A percentile compares a stretch with the other conserved stretches of the same genome.
phyloP scores from a whole-genome alignment of 2,797 vertebrate genomes.

The Mormyrops attenuatus region DNA sequence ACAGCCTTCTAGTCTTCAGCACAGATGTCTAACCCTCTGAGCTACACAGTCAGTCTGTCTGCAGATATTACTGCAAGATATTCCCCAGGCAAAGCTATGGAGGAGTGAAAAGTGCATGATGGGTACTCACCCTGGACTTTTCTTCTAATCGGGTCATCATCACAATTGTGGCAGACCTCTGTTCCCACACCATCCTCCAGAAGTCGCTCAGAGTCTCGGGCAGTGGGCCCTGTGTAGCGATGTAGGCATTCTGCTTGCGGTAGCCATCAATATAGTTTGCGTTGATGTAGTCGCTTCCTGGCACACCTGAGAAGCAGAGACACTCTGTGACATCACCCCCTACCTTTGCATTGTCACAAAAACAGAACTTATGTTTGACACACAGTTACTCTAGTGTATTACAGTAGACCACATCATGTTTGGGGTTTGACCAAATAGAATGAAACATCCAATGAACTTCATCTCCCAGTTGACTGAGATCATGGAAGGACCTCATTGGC shows the following conservation, averaged over 20 bases:
- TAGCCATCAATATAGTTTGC: constrained; percentile 94
- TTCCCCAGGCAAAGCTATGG: not conserved
- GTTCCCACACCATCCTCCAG: constrained; percentile 98
- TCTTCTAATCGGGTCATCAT: constrained; percentile 98
- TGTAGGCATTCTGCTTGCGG: constrained; percentile 95
- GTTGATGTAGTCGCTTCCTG: constrained; percentile 92
- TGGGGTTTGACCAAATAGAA: not conserved
- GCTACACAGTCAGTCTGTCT: not conserved
- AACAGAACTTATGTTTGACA: not conserved
- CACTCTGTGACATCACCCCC: not conserved
- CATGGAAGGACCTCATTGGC: not conserved
- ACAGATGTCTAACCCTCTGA: not conserved
- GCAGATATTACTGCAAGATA: not conserved
- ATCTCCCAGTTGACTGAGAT: not conserved
- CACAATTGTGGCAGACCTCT: constrained; percentile 81
- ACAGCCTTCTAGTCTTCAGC: not conserved
- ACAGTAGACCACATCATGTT: not conserved
- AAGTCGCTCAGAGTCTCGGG: constrained; percentile 90
- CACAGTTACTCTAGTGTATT: not conserved
- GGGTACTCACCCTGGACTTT: constrained; percentile 78
- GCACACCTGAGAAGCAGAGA: constrained; percentile 63
- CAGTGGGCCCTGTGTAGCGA: constrained; percentile 88
- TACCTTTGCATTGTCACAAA: not conserved
- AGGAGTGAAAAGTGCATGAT: not conserved
- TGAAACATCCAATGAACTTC: not conserved